Evolutionary conservation across 2,797 vertebrate species (phyloP), one percentile per base, ranked within the genome.

Genomic region (Sorex maritimensis): DNA sequence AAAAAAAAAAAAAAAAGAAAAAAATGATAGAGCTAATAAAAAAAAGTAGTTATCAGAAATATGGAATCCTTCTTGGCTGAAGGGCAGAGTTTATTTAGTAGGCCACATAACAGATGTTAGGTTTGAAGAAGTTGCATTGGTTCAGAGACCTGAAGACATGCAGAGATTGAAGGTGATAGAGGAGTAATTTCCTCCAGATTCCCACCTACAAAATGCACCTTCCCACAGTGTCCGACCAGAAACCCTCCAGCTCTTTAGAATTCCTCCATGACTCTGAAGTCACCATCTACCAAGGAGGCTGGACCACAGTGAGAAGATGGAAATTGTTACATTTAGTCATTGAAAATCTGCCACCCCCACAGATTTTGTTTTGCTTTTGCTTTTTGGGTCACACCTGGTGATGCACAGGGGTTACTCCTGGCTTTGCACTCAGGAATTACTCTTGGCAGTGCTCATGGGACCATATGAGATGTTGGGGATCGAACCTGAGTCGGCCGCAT

Each of bases 211-310:
- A 65, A 90, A 75, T 65, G 4, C 17, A 63, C 80, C 65, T 92
- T 81, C 41, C 44, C 72, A 3, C 2, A 73, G 77, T 1, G 6
- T 80, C 75, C 75, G 71, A 46, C 6, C 23, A 84, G 30, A 34
- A 46, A 19, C 30, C 75, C 75, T 80, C 63, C 52, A 46, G 38
- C n/a, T 26, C 82, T 88, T 94, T 81, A 77, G 78, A 86, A 73
- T 89, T 72, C 68, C 72, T 96, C 44, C 81, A 26, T 81, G 69
- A 88, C 34, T 58, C 44, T 72, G 49, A 49, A 82, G 46, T 73
- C 55, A 72, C 26, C 0, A 21, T 63, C 65, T 71, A 74, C 46
- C 65, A 92, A 94, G 71, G n/a, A 92, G 41, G 63, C 34, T 2
- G 34, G 34, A 65, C 4, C 68, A n/a, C 74, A n/a, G 0, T 49